Base-by-base conservation (phyloP, 2,888 invertebrate species). In the Busseola fusca region DNA sequence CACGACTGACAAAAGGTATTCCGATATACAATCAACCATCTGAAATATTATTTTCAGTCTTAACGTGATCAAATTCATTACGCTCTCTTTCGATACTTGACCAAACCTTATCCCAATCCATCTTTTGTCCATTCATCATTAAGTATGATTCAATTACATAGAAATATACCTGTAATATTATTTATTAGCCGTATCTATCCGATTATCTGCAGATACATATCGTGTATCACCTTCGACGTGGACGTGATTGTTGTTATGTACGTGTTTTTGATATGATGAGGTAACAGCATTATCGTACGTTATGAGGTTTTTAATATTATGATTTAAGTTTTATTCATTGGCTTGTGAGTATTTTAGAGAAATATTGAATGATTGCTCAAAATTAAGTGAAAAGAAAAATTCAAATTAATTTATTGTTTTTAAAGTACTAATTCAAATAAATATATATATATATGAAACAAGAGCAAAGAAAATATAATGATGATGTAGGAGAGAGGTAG, bases 251-350 rank as follows among this genome's bases (percentile, higher is more conserved):
- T 57, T 25, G 50, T 52, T 62, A 62, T 74, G 65, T 72, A 50
- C 9, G 14, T 65, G 60, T 74, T 64, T 40, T 57, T 52, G 45
- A 57, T 45, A 45, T 76, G 57, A 65, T 64, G 60, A 76, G 54
- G 25, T 76, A 45, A 64, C 30, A 27, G n/a, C 3, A 50, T 78
- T 78, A 56, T 42, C 25, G 12, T 42, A 12, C 57, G 40, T 25
- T 56, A 25, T 21, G 27, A n/a, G 5, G 34, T 34, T 75, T 12
- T 42, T 57, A 30, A 10, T 66, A 14, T 42, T 57, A 30, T 57
- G 58, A 14, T 27, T 25, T 37, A 1, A 27, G 34, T 34, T 52
- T 74, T 27, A 25, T 12, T 40, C n/a, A n/a, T n/a, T n/a, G n/a
- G 37, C 18, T 0, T 14, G 6, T 14, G 1, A 0, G 9, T 37